Conservation (phyloP, 1,140 invertebrate genomes). For the Bombus waltoni region DNA sequence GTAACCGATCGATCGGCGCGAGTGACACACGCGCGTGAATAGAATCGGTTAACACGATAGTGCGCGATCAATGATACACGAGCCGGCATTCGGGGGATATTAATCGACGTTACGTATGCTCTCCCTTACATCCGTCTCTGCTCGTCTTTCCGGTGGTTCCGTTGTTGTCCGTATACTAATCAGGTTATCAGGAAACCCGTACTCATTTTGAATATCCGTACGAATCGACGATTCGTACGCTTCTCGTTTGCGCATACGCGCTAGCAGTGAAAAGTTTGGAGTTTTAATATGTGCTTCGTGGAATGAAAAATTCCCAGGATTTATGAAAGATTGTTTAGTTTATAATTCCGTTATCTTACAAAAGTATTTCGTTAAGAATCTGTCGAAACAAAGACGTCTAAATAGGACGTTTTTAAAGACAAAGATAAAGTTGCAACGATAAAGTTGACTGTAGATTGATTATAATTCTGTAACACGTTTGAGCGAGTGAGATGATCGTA, state of each 20-base stretch:
- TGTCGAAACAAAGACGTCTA: no score
- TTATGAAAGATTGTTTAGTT: no score
- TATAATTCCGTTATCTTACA: no score
- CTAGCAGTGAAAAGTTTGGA: no score
- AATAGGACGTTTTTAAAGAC: no score
- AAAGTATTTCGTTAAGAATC: no score
- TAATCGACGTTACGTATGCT: constrained; percentile 39
- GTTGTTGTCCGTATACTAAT: constrained; percentile 19
- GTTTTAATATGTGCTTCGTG: no score
- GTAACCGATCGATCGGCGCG: constrained; percentile 11
- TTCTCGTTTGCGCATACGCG: not conserved
- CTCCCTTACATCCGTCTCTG: constrained; percentile 45
- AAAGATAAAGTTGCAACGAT: no score
- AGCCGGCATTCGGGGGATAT: constrained; percentile 26
- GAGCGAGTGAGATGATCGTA: no score
- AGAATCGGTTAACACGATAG: constrained; percentile 6
- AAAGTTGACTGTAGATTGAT: no score
- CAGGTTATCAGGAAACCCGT: constrained; percentile 13
- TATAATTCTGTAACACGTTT: no score
- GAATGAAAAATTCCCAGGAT: no score
- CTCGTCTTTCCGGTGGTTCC: constrained; percentile 30
- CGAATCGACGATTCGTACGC: not conserved
- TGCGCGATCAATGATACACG: constrained; percentile 15
- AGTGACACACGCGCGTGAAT: constrained; percentile 17
- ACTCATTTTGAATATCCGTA: constrained; percentile 20